phyloP scores from a whole-genome alignment of 2,888 invertebrate species.

The Diaprepes abbreviatus region DNA sequence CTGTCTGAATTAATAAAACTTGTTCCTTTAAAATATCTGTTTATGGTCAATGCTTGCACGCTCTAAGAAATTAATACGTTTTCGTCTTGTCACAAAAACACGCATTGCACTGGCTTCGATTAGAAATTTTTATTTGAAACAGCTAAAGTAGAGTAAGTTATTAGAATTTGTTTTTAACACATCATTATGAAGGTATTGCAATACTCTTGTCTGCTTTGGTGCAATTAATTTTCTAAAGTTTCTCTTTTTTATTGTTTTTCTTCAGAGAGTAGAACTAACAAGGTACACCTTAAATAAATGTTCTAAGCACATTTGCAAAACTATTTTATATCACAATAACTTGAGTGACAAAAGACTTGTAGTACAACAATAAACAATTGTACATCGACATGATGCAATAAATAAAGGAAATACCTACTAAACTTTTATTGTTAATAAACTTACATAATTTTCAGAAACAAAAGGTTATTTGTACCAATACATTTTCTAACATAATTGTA shows the following conservation, averaged over 20 bases:
- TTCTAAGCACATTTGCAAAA: slow-evolving; percentile 9
- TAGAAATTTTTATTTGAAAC: slow-evolving; percentile 31
- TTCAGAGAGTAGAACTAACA: slow-evolving; percentile 29
- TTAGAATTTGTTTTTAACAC: slow-evolving; percentile 22
- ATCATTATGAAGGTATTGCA: slow-evolving; percentile 23
- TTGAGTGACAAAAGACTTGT: slow-evolving; percentile 28
- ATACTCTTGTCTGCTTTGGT: slow-evolving; percentile 7
- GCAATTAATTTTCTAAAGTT: slow-evolving; percentile 33
- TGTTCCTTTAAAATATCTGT: slow-evolving; percentile 9
- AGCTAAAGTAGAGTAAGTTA: slow-evolving; percentile 19
- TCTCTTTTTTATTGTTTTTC: slow-evolving; percentile 46
- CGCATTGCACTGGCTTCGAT: slow-evolving; percentile 19
- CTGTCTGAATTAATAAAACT: slow-evolving; percentile 25
- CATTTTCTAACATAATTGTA: too few species aligned
- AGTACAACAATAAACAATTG: slow-evolving; percentile 40
- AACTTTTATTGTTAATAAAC: neutral
- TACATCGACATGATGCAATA: slow-evolving; percentile 19
- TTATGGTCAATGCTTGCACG: slow-evolving; percentile 26
- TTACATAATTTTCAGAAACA: neutral
- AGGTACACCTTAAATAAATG: slow-evolving; percentile 12
- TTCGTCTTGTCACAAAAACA: slow-evolving; percentile 19
- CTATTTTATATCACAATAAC: slow-evolving; percentile 11
- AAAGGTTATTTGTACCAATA: neutral
- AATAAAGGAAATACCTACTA: neutral
- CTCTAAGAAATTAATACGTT: slow-evolving; percentile 17